Conservation (phyloP, 1,140 invertebrate genomes). For the Trachelipus rathkii region DNA sequence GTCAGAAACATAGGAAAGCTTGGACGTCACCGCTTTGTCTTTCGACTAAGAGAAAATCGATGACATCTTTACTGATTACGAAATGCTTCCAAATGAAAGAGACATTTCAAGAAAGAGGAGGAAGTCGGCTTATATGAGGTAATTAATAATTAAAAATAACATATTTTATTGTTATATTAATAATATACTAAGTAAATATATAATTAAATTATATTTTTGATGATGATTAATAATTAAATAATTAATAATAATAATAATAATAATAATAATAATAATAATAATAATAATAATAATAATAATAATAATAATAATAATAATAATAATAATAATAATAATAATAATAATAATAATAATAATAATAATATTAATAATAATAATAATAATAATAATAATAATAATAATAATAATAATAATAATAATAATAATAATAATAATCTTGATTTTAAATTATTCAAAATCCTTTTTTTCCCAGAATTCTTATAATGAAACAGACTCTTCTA, state of each 20-base stretch:
- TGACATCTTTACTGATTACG: neutral
- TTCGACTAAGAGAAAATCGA: neutral
- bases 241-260: neutral
- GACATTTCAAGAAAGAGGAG: neutral
- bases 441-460: neutral
- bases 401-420: neutral
- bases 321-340: neutral
- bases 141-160: too few relatives aligned
- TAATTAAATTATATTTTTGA: neutral
- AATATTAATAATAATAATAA: neutral
- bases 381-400: neutral
- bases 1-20: neutral
- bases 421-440: too few relatives aligned
- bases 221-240: neutral
- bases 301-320: neutral
- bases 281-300: too few relatives aligned
- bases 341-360: too few relatives aligned
- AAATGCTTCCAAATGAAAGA: neutral
- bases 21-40: slow-evolving; percentile 18
- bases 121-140: neutral
- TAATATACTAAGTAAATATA: neutral
- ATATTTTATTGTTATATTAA: too few relatives aligned
- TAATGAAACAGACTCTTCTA: neutral
- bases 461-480: neutral
- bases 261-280: too few relatives aligned